phyloP scores from a whole-genome alignment of 2,113 vertebrate species.

The Scatophagus argus region DNA sequence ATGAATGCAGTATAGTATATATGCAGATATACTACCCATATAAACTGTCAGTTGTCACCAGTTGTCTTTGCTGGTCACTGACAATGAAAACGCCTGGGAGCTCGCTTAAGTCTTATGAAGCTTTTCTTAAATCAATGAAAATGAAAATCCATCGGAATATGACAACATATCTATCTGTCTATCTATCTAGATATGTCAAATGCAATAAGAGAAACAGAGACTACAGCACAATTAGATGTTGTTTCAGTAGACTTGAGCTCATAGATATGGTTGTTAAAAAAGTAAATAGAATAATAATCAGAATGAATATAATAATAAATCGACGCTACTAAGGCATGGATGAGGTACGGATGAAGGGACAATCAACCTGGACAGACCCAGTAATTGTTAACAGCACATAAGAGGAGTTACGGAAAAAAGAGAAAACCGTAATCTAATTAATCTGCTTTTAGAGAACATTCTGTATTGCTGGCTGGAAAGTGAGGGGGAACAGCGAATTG shows the following conservation, averaged over 20 bases:
- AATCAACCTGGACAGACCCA: slow-evolving; percentile 47
- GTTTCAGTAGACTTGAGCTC: background rate
- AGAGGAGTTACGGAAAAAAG: slow-evolving; percentile 49
- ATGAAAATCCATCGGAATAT: background rate
- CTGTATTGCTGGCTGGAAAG: slow-evolving; percentile 28
- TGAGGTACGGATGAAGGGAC: slow-evolving; percentile 37
- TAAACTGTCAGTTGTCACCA: background rate
- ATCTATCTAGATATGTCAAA: background rate
- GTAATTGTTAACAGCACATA: slow-evolving; percentile 51
- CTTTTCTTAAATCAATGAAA: slow-evolving; percentile 1
- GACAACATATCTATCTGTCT: background rate
- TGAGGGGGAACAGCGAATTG: background rate
- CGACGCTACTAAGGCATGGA: slow-evolving; percentile 19
- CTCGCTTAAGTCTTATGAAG: background rate
- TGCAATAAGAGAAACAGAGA: background rate
- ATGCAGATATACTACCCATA: background rate
- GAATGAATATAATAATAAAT: too few species aligned
- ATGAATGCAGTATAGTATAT: background rate
- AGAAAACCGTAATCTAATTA: slow-evolving; percentile 72
- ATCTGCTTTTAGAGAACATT: slow-evolving; percentile 64
- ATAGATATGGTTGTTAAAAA: slow-evolving; percentile 11
- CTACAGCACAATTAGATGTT: background rate
- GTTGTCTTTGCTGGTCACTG: background rate
- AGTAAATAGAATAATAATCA: too few species aligned
- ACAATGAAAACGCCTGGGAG: background rate